Evolutionary conservation across 2,888 invertebrate genomes (phyloP).

Genomic region (Lobophora halterata): DNA sequence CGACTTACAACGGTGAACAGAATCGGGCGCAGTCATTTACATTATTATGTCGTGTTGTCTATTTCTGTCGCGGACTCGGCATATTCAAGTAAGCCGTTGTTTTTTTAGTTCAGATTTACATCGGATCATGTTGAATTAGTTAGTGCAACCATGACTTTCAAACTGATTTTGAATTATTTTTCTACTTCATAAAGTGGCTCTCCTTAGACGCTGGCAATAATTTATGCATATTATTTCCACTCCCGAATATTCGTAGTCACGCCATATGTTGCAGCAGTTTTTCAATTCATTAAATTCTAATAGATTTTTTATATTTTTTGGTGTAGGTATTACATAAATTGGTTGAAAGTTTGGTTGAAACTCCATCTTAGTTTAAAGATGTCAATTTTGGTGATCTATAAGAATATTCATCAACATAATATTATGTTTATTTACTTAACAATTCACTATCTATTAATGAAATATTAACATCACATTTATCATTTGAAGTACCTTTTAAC

Average conservation of each 20-base stretch:
- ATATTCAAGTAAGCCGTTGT: slow-evolving; percentile 28
- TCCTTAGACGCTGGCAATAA: too few relatives aligned
- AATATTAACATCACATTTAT: slow-evolving; percentile 23
- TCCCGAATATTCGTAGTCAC: too few relatives aligned
- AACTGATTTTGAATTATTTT: background rate
- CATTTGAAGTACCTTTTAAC: slow-evolving; percentile 22
- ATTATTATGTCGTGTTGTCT: slow-evolving; percentile 59
- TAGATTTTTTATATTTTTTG: too few relatives aligned
- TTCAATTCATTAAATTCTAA: too few relatives aligned
- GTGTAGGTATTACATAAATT: too few relatives aligned
- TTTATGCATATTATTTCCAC: too few relatives aligned
- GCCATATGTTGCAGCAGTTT: too few relatives aligned
- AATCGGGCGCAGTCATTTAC: slow-evolving; percentile 62
- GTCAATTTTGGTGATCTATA: too few relatives aligned
- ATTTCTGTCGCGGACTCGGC: slow-evolving; percentile 50
- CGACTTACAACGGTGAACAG: slow-evolving; percentile 55
- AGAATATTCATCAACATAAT: too few relatives aligned
- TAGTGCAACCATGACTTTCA: background rate
- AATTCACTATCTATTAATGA: slow-evolving; percentile 20
- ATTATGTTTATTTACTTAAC: slow-evolving; percentile 13
- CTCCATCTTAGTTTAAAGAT: too few relatives aligned
- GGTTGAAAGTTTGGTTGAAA: too few relatives aligned
- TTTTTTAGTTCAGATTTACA: slow-evolving; percentile 20
- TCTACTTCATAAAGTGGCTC: too few relatives aligned
- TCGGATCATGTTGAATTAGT: slow-evolving; percentile 7